These are phyloP conservation scores for Calypte anna DNA, from an alignment of 2,113 vertebrate genomes.

Conservation along the genomic window DNA sequence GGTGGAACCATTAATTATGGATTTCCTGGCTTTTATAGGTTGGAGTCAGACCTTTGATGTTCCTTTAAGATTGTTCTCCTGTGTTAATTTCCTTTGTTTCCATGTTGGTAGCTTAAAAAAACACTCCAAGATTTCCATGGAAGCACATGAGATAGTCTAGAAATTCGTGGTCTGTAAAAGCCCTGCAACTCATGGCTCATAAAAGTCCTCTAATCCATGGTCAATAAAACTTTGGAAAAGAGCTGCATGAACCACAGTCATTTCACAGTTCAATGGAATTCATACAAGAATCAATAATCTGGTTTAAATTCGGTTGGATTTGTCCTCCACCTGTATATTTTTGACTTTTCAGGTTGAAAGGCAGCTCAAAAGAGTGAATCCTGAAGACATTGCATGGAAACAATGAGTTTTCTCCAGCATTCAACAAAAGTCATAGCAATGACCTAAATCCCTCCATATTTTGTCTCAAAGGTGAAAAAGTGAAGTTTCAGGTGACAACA, in stretches of 20 bases:
- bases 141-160: conserved; percentile 34
- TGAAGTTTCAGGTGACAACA: background rate
- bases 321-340: conserved; percentile 41
- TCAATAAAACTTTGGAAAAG: conserved; percentile 68
- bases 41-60: conserved; percentile 63
- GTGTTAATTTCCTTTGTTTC: conserved; percentile 71
- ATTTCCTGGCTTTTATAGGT: conserved; percentile 67
- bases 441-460: background rate
- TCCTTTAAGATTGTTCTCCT: conserved; percentile 62
- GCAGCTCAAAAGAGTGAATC: background rate
- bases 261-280: conserved; percentile 62
- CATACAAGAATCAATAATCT: conserved; percentile 53
- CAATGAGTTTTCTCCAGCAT: background rate
- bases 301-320: conserved; percentile 34
- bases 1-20: conserved; percentile 66
- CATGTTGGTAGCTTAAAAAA: conserved; percentile 71
- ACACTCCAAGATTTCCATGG: conserved; percentile 57
- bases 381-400: background rate
- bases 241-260: conserved; percentile 28
- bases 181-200: conserved; percentile 61
- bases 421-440: background rate
- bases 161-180: conserved; percentile 41
- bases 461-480: background rate
- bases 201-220: conserved; percentile 62
- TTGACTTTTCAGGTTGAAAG: conserved; percentile 42